Percentiles rank a stretch among this genome's conserved stretches.
phyloP scores from a whole-genome alignment of 2,888 invertebrate genomes.

The Lottia gigantea region DNA sequence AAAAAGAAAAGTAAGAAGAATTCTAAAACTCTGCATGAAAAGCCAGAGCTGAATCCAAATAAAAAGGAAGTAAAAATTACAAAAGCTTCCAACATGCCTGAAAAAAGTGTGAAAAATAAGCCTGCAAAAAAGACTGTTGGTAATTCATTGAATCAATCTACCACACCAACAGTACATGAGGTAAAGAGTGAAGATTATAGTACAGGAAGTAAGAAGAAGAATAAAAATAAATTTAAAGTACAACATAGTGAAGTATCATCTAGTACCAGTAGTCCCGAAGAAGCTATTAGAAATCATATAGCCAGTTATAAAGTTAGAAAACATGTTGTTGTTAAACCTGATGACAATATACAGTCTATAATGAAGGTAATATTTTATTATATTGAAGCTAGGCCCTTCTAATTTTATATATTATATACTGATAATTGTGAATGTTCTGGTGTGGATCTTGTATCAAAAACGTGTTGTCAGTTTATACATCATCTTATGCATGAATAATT shows the following conservation, averaged over 20 bases:
- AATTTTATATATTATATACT: too few relatives aligned
- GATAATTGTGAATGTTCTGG: too few relatives aligned
- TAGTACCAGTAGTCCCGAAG: slow-evolving; percentile 34
- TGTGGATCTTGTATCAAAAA: too few relatives aligned
- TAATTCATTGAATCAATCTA: neutral
- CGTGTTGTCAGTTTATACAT: too few relatives aligned
- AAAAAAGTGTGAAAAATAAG: too few relatives aligned
- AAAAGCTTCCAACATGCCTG: too few relatives aligned
- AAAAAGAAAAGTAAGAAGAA: slow-evolving; percentile 25
- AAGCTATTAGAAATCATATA: slow-evolving; percentile 30
- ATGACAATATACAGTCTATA: slow-evolving; percentile 48
- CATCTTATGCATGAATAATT: too few relatives aligned
- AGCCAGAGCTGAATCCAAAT: too few relatives aligned
- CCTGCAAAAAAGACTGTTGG: too few relatives aligned
- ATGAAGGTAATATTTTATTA: slow-evolving; percentile 35
- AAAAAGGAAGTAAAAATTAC: too few relatives aligned
- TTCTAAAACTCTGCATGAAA: neutral
- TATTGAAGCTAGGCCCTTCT: neutral
- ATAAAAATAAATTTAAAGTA: slow-evolving; percentile 53
- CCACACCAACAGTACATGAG: neutral
- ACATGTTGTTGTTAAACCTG: slow-evolving; percentile 56
- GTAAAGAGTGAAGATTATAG: neutral
- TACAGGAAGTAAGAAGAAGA: slow-evolving; percentile 34
- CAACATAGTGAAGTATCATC: slow-evolving; percentile 52
- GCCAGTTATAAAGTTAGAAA: slow-evolving; percentile 43